Conservation (phyloP, 2,113 vertebrate genomes). For the Dasyornis broadbenti region DNA sequence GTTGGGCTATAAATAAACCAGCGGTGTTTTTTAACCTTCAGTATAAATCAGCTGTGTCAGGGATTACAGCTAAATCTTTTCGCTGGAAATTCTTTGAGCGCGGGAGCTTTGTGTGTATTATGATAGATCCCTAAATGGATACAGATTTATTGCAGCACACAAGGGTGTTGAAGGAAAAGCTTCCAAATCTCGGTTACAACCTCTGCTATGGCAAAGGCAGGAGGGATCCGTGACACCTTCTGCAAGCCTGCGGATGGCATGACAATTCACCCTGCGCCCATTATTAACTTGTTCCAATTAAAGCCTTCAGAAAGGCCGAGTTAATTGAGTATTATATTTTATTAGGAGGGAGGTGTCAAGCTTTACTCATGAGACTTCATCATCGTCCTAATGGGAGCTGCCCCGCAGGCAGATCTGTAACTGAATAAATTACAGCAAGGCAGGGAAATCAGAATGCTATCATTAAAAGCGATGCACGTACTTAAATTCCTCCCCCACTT, state of each 20-base stretch:
- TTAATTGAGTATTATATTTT: conserved; percentile 65
- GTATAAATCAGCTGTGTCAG: conserved; percentile 65
- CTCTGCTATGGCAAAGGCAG: conserved; percentile 6
- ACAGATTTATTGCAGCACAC: conserved; percentile 61
- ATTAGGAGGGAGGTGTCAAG: conserved; percentile 65
- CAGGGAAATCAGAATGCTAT: conserved; percentile 39
- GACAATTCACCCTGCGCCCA: conserved; percentile 55
- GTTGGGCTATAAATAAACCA: conserved; percentile 47
- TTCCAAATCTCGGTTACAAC: conserved; percentile 26
- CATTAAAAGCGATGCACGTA: conserved; percentile 41
- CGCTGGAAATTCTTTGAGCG: conserved; percentile 57
- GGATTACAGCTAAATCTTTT: conserved; percentile 63
- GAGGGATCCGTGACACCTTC: conserved; percentile 29
- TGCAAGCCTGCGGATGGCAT: conserved; percentile 11
- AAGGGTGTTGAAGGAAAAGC: conserved; percentile 59
- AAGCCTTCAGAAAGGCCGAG: conserved; percentile 60
- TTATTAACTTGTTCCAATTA: conserved; percentile 64
- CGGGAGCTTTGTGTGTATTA: conserved; percentile 56
- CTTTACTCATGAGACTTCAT: conserved; percentile 65
- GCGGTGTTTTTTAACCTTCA: conserved; percentile 28
- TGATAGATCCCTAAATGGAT: conserved; percentile 54
- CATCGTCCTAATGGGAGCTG: conserved; percentile 52
- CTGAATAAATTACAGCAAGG: conserved; percentile 44
- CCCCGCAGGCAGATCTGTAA: conserved; percentile 25
- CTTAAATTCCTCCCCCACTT: conserved; percentile 51